Conservation (phyloP, 2,797 vertebrate species). For the Steatocranus sp. region DNA sequence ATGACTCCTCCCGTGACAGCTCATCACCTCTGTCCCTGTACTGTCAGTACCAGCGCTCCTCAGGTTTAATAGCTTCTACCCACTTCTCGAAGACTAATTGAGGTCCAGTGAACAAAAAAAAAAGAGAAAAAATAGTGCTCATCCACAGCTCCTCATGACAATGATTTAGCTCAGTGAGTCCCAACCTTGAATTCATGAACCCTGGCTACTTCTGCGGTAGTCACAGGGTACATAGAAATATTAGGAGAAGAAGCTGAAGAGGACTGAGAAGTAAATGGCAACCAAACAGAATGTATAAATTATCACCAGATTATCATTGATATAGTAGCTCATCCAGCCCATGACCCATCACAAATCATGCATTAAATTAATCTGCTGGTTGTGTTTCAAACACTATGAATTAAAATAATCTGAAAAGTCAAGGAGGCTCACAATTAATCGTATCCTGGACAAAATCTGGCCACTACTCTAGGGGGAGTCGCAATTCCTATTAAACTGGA, state of each 20-base stretch:
- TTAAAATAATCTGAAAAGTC: background rate
- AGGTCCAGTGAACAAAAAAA: slow-evolving; percentile 7
- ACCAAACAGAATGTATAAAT: background rate
- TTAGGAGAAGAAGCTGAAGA: background rate
- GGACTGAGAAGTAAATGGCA: background rate
- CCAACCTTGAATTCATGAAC: background rate
- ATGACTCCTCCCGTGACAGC: slow-evolving; percentile 20
- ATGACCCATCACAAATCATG: background rate
- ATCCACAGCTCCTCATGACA: slow-evolving; percentile 1
- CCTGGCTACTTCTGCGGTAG: background rate
- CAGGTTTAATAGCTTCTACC: slow-evolving; percentile 25
- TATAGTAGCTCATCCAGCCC: background rate
- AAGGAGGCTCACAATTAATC: background rate
- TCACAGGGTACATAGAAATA: background rate
- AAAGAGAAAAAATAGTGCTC: slow-evolving; percentile 37
- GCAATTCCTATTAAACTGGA: background rate
- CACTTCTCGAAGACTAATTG: slow-evolving; percentile 42
- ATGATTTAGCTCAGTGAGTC: background rate
- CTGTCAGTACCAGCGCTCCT: slow-evolving; percentile 31
- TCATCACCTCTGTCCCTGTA: slow-evolving; percentile 52
- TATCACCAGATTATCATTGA: background rate
- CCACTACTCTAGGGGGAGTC: background rate
- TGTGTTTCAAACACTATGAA: background rate
- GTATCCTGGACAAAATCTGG: background rate
- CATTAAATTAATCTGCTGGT: background rate